Base-by-base conservation (phyloP, 2,888 invertebrate genomes). In the Pterobdella sp. region DNA sequence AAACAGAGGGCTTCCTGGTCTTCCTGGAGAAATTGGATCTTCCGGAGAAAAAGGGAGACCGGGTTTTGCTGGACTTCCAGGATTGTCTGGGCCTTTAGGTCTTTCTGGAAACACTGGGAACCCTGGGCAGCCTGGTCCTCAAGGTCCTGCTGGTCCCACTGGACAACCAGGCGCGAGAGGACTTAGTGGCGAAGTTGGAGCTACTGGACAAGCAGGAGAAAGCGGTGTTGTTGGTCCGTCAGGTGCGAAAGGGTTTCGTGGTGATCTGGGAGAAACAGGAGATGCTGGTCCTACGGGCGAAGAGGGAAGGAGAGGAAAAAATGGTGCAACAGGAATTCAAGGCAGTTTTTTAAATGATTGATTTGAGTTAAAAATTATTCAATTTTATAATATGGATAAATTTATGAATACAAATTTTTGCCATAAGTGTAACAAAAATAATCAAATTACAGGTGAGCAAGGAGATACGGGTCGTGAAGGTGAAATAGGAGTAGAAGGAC, bases 311-410 rank as follows among this genome's bases (percentile, higher is more conserved):
- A 14, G 52, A n/a, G 52, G 52, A 18, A n/a, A 14, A n/a, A n/a
- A 18, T 49, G 52, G 52, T 18, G 14, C 52, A 18, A 49, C 52
- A 18, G 80, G 80, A 14, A 68, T 74, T 42, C 78, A 79, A 79
- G 7, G 79, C 78, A 64, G 10, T 29, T 49, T 49, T 49, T 49
- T 49, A 49, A 18, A 49, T 49, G n/a, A 18, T 18, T 49, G n/a
- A 49, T 49, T 49, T 18, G n/a, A 49, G 14, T 18, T 49, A 18
- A 18, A 49, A 49, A 49, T 18, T 49, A 49, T 49, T 49, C n/a
- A 49, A 18, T 18, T 49, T 18, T 49, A 18, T 49, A 14, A 49
- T 49, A n/a, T 49, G 14, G n/a, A 49, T n/a, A 49, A 49, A n/a
- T n/a, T n/a, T n/a, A n/a, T n/a, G n/a, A n/a, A n/a, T n/a, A n/a